phyloP scores from a whole-genome alignment of 2,888 invertebrate genomes.

The Philereme vetulata region DNA sequence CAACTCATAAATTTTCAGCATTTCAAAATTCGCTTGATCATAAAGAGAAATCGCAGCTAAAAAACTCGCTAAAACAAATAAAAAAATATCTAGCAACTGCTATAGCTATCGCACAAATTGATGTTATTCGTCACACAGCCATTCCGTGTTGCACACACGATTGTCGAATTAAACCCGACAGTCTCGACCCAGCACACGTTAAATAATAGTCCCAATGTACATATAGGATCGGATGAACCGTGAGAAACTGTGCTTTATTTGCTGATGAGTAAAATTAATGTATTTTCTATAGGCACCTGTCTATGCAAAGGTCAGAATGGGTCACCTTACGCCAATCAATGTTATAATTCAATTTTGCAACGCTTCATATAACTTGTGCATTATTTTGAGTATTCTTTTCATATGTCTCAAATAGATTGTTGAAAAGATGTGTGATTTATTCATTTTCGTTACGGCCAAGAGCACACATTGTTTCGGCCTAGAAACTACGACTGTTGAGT shows the following conservation, averaged over 20 bases:
- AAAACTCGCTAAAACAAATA: constrained; percentile 34
- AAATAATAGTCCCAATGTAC: constrained; percentile 16
- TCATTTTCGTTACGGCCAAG: constrained; percentile 1
- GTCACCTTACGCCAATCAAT: constrained; percentile 56
- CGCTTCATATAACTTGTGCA: constrained; percentile 20
- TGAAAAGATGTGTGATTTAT: neutral
- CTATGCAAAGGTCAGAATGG: constrained; percentile 45
- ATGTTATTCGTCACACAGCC: constrained; percentile 47
- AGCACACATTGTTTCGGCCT: neutral
- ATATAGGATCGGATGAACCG: constrained; percentile 39
- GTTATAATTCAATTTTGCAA: constrained; percentile 40
- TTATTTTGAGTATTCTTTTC: constrained; percentile 8
- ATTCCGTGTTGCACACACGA: constrained; percentile 44
- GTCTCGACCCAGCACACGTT: constrained; percentile 16
- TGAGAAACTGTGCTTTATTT: constrained; percentile 45
- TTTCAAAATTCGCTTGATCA: constrained; percentile 18
- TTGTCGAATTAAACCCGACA: constrained; percentile 45
- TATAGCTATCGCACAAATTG: constrained; percentile 30
- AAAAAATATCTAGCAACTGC: constrained; percentile 29
- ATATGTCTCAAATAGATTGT: constrained; percentile 7
- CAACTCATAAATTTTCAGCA: neutral
- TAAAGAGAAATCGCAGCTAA: constrained; percentile 29
- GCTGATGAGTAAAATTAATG: constrained; percentile 47
- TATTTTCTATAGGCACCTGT: constrained; percentile 53
- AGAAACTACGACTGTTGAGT: neutral